Percentiles rank a stretch among this genome's conserved stretches.
phyloP scores from a whole-genome alignment of 2,113 vertebrate genomes.

The Sphyrna mokarran region DNA sequence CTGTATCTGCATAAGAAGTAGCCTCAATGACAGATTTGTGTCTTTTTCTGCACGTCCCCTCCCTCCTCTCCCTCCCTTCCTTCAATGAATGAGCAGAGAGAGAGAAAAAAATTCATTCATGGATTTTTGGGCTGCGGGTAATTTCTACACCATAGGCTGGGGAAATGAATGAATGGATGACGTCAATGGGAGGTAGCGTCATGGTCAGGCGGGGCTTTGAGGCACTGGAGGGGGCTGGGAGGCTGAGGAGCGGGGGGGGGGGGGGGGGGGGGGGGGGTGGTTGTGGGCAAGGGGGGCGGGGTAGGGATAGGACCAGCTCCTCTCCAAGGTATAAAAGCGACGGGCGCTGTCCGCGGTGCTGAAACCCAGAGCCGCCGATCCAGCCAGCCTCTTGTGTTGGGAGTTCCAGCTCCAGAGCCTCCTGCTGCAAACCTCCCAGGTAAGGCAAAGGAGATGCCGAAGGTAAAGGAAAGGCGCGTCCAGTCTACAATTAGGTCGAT shows the following conservation, averaged over 20 bases:
- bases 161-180: conserved; percentile 47
- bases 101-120: conserved; percentile 48
- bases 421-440: neutral
- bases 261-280: neutral
- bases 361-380: conserved; percentile 38
- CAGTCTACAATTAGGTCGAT: neutral
- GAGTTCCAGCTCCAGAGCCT: neutral
- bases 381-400: neutral
- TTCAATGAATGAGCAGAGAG: conserved; percentile 33
- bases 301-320: neutral
- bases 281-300: conserved; percentile 31
- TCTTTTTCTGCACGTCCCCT: conserved; percentile 3
- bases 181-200: conserved; percentile 46
- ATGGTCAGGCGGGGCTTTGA: conserved; percentile 43
- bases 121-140: conserved; percentile 49
- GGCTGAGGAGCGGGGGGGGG: conserved; percentile 39
- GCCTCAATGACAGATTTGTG: neutral
- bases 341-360: conserved; percentile 50
- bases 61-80: neutral
- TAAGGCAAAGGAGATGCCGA: neutral
- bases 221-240: too few species aligned
- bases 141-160: conserved; percentile 48
- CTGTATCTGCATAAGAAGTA: conserved; percentile 29
- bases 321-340: conserved; percentile 46
- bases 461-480: too few species aligned